phyloP scores from a whole-genome alignment of 1,140 invertebrate genomes.

The Ceratina japonica region DNA sequence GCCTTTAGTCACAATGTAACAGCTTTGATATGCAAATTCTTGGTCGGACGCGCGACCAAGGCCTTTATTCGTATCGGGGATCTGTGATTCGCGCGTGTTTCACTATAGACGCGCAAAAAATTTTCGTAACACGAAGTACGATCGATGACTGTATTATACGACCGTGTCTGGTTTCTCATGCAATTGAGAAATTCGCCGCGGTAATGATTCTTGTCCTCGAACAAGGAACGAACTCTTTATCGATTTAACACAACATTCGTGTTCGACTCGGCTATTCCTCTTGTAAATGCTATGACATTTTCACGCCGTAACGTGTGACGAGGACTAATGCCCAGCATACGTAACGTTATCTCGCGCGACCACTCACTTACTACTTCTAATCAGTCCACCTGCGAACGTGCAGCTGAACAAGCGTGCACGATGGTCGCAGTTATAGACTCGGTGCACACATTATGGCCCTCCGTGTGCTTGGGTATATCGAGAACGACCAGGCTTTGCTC shows the following conservation, averaged over 20 bases:
- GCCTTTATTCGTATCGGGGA: neutral
- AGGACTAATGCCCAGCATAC: neutral
- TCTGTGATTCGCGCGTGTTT: neutral
- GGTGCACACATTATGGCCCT: neutral
- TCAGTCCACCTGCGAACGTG: constrained; percentile 23
- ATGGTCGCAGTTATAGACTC: neutral
- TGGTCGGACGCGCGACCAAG: neutral
- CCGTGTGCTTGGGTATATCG: neutral
- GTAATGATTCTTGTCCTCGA: neutral
- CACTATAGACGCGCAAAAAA: neutral
- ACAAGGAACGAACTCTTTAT: neutral
- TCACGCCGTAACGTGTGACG: neutral
- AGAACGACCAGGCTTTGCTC: neutral
- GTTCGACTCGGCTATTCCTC: neutral
- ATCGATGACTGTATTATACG: too few relatives aligned
- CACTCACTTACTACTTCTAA: constrained; percentile 16
- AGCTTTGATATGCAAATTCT: constrained; percentile 33
- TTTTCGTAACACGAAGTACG: too few relatives aligned
- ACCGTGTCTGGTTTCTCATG: too few relatives aligned
- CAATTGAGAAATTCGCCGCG: neutral
- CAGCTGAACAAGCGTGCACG: neutral
- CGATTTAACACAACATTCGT: neutral
- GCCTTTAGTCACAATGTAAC: constrained; percentile 15
- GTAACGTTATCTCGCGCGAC: neutral
- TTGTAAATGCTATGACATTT: neutral